Conservation (phyloP, 2,113 vertebrate species). For the Echinops telfairi region DNA sequence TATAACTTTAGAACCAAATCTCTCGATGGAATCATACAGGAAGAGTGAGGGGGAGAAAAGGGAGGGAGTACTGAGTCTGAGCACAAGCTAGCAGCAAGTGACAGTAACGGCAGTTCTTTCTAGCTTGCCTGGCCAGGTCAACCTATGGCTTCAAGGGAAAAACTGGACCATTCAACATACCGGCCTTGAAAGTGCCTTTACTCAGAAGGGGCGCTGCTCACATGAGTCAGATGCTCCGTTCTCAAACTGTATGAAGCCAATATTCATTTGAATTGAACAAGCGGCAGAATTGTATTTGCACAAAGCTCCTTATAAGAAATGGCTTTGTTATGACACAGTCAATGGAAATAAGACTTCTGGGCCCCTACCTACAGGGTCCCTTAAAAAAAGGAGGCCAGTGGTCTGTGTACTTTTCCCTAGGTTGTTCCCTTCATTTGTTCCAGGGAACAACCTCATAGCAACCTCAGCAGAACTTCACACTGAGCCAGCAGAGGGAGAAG, state of each 20-base stretch:
- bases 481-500: not conserved
- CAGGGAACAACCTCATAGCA: too few relatives aligned
- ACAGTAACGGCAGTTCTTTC: not conserved
- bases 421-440: not conserved
- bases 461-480: not conserved
- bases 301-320: conserved; percentile 8
- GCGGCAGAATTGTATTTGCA: not conserved
- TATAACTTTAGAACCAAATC: conserved; percentile 61
- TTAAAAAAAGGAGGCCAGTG: not conserved
- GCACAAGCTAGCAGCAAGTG: not conserved
- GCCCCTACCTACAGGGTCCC: not conserved
- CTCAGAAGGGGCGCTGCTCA: not conserved
- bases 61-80: not conserved
- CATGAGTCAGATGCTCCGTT: not conserved
- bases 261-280: conserved; percentile 17
- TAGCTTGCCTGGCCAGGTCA: not conserved
- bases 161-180: not conserved
- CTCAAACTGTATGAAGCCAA: not conserved
- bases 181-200: not conserved
- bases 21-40: not conserved
- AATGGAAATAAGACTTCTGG: not conserved
- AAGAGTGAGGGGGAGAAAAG: not conserved
- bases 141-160: not conserved
- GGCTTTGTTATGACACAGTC: not conserved
- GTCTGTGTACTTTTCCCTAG: not conserved